Evolutionary conservation across 92 coral and sea anemone genomes (phyloP), one percentile per base, ranked within the genome.

Genomic region (Siderastrea siderea): DNA sequence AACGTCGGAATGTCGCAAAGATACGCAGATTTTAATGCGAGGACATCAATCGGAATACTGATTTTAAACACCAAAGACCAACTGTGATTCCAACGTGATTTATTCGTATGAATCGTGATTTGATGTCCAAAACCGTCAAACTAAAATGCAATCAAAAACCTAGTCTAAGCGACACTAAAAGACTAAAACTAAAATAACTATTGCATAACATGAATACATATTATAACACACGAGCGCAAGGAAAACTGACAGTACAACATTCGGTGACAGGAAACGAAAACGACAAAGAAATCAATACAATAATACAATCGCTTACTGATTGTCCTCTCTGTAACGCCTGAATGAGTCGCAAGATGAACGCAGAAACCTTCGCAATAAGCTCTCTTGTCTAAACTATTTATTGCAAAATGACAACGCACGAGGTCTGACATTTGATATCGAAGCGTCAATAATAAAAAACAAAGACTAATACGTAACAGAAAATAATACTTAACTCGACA

Each of bases 291-390:
- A 68, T 68, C 19, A 65, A 47, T 68, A 16, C 43, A 17, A 26
- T 26, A 26, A 26, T 26, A 26, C 38, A 57, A 14, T 7, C 4
- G 74, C 74, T 68, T 68, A 68, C 49, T 1, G 74, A 68, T 70
- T 70, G 75, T 70, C 75, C 19, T 70, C 53, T 70, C 75, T 70
- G 53, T 70, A 70, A 70, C 16, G 75, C 75, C 52, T 45, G 3
- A 70, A 70, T 70, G 45, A 43, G 75, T 45, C 75, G 51, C 51
- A 70, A 70, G 75, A 70, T 70, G 45, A 70, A 53, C 57, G 57
- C 57, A 53, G 57, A 5, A 53, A 53, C 57, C 57, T 53, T 53
- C 57, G 57, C 57, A 53, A 53, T 53, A 9, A 53, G 57, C 57
- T 53, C 57, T 53, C 57, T 53, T 53, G 57, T 53, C 10, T 5